Evolutionary conservation across 37 sponge, comb jelly and placozoan genomes (phyloP), one percentile per base, ranked within the genome.

Genomic region (Amphimedon queenslandica): DNA sequence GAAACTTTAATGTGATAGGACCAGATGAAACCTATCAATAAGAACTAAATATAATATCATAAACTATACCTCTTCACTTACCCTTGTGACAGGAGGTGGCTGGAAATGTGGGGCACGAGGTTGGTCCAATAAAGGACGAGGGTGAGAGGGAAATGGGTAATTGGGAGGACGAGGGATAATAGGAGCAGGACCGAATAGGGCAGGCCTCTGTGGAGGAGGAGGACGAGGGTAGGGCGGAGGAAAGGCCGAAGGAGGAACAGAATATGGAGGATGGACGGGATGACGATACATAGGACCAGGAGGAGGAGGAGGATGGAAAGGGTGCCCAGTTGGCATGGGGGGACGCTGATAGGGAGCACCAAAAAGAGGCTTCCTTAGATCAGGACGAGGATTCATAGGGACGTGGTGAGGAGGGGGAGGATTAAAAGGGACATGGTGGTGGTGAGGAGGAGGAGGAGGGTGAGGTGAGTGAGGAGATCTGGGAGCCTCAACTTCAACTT

Each of bases 401-500:
- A 41, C 30, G 21, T 32, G 36, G 58, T 38, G 40, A 31, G 33
- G 71, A 55, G 18, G 10, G 24, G 4, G 40, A 31, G 21, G 70
- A 3, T 58, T 5, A 64, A 32, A 21, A 63, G 64, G 32, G n/a
- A 29, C 29, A 21, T 11, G 11, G 29, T 25, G 29, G n/a, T 10
- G 21, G 10, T 11, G 23, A 3, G 5, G 39, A 33, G 33, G 37
- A 66, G 38, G 34, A 25, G 73, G 70, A 0, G 75, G 74, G 60
- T 24, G 42, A 2, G 70, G 55, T 18, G 42, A 25, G 31, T 27
- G 42, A 1, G 77, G 66, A 29, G 2, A 21, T 23, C 39, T 28
- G 53, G 57, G 27, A 32, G 23, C 47, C 41, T 78, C 78, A 64
- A 92, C 37, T 20, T 35, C 63, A 0, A 65, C 82, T 16, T 34